phyloP scores from a whole-genome alignment of 2,113 vertebrate genomes.

The Dolichallabes microphthalmus region DNA sequence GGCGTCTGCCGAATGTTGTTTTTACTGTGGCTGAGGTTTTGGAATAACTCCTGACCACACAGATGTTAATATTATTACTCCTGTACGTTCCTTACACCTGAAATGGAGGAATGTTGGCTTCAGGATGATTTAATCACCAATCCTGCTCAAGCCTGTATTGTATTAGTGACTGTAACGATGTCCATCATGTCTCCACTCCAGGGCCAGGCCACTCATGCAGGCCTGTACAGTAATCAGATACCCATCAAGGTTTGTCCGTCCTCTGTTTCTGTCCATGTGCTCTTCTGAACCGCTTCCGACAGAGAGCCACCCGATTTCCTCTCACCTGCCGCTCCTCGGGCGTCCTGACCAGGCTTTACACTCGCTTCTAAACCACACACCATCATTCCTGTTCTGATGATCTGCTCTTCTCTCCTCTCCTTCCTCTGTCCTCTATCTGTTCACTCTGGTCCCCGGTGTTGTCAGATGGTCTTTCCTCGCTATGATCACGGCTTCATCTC shows the following conservation, averaged over 20 bases:
- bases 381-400: neutral
- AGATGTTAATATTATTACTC: neutral
- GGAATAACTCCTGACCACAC: neutral
- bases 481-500: conserved; percentile 84
- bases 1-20: neutral
- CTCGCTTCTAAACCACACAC: neutral
- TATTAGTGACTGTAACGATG: conserved; percentile 15
- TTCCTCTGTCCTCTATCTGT: conserved; percentile 23
- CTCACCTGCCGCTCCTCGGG: conserved; percentile 37
- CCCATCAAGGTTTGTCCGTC: conserved; percentile 75
- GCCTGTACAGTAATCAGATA: conserved; percentile 80
- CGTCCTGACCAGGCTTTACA: neutral
- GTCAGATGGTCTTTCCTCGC: conserved; percentile 88
- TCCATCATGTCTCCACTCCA: conserved; percentile 45
- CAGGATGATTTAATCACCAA: neutral
- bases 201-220: conserved; percentile 69
- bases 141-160: neutral
- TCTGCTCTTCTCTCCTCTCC: conserved; percentile 25
- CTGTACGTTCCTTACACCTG: neutral
- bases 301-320: conserved; percentile 36
- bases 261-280: conserved; percentile 37
- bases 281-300: conserved; percentile 33
- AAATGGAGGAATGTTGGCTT: neutral
- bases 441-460: conserved; percentile 14
- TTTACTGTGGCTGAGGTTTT: too few species aligned